Conservation (phyloP, 2,888 invertebrate genomes). For the Lycocerus yunnanus region DNA sequence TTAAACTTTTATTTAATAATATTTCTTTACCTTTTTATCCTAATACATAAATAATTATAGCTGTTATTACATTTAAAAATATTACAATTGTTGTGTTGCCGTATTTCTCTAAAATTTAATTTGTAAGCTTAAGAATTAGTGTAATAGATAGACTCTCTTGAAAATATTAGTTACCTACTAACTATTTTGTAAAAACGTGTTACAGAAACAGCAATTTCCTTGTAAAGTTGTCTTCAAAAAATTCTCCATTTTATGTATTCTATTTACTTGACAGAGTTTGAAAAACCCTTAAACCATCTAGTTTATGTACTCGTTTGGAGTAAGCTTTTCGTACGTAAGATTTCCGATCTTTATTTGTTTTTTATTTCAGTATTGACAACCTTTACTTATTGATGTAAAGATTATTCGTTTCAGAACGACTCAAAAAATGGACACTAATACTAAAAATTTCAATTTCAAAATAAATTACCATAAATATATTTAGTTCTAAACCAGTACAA, state of each 20-base stretch:
- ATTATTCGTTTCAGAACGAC: background rate
- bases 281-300: background rate
- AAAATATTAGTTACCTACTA: background rate
- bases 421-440: background rate
- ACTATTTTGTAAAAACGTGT: background rate
- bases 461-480: background rate
- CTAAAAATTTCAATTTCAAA: background rate
- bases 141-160: background rate
- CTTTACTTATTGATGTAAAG: background rate
- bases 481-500: no score
- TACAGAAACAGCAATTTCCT: background rate
- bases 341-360: background rate
- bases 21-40: background rate
- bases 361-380: background rate
- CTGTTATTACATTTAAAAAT: background rate
- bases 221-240: background rate
- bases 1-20: background rate
- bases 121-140: background rate
- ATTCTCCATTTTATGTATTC: background rate
- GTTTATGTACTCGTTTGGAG: background rate
- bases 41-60: background rate
- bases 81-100: background rate
- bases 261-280: background rate
- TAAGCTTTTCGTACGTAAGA: background rate
- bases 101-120: background rate